Evolutionary conservation across 2,888 invertebrate species (phyloP), one percentile per base, ranked within the genome.

Genomic region (Sisyra terminalis): DNA sequence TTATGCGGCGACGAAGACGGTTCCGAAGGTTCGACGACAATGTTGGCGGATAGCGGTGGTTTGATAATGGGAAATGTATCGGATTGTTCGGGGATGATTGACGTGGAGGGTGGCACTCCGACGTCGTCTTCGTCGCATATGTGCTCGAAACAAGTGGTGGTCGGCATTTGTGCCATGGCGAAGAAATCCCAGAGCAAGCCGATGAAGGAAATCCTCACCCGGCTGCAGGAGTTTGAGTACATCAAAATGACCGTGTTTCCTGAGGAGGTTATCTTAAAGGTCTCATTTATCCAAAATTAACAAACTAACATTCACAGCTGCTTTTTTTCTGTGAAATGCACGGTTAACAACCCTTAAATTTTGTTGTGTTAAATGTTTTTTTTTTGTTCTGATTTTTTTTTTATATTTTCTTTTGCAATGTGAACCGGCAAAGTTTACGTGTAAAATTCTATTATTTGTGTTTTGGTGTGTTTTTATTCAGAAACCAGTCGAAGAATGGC

Each of bases 131-230:
- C 32, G 61, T 59, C 16, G 61, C 63, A 24, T 7, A 24, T 24
- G 15, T 73, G 68, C 59, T 83, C 82, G 54, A 89, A 89, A 63
- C 88, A 93, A 58, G 92, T 98, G 53, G 75, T 93, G 59, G 93
- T 99, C 54, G 98, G 98, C 48, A 85, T 99, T 46, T 99, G 98
- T 70, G 97, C 98, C 51, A 99, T 99, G 98, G 86, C 89, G 57
- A 97, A 98, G 67, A 99, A 99, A 66, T 93, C 96, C 30, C 88
- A 92, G 59, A 94, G 96, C 49, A 97, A 96, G 64, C 98, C 98
- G 10, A 99, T 99, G 98, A 87, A 87, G 58, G 97, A 97, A 66
- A 99, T 99, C 54, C 74, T 99, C 45, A 89, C 87, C 2, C 73
- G 97, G 30, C 75, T 99, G 45, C 85, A 92, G 54, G 94, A 96